Percentiles rank a stretch among this genome's conserved stretches.
Conservation (phyloP, 2,797 vertebrate species). For the Pangasius sanitwongsei region DNA sequence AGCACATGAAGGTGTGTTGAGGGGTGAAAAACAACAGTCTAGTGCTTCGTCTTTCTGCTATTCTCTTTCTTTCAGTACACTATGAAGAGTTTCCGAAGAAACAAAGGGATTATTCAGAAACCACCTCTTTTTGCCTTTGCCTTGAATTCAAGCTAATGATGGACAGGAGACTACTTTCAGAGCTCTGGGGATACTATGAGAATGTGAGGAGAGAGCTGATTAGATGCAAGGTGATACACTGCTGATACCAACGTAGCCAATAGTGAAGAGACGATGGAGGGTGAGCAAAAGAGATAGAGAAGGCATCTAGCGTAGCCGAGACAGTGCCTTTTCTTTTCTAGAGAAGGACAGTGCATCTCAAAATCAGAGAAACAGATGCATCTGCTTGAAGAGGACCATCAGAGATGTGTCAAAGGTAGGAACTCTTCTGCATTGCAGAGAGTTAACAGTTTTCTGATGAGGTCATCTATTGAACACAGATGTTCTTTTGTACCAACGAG, state of each 20-base stretch:
- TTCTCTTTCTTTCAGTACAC: constrained; percentile 34
- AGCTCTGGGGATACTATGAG: constrained; percentile 22
- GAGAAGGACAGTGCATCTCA: constrained; percentile 45
- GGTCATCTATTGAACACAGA: not conserved
- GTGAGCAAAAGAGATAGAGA: constrained; percentile 16
- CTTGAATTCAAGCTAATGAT: constrained; percentile 45
- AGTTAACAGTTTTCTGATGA: not conserved
- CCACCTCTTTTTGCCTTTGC: constrained; percentile 37
- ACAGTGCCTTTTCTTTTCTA: constrained; percentile 34
- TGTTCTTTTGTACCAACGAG: not conserved
- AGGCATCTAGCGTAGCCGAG: constrained; percentile 38
- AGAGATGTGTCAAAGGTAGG: constrained; percentile 64
- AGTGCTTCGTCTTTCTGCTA: constrained; percentile 1
- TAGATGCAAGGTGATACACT: constrained; percentile 30
- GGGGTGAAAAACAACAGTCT: constrained; percentile 54
- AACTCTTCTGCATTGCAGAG: not conserved
- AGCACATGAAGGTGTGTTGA: constrained; percentile 59
- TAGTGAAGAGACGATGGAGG: constrained; percentile 9
- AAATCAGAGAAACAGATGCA: constrained; percentile 60
- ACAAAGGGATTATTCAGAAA: constrained; percentile 52
- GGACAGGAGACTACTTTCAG: constrained; percentile 4
- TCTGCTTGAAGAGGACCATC: constrained; percentile 63
- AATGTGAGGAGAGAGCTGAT: constrained; percentile 31
- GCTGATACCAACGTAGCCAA: constrained; percentile 25
- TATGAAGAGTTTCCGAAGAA: constrained; percentile 58